Conservation (phyloP, 92 coral and sea anemone species). For the Plumapathes pennacea region DNA sequence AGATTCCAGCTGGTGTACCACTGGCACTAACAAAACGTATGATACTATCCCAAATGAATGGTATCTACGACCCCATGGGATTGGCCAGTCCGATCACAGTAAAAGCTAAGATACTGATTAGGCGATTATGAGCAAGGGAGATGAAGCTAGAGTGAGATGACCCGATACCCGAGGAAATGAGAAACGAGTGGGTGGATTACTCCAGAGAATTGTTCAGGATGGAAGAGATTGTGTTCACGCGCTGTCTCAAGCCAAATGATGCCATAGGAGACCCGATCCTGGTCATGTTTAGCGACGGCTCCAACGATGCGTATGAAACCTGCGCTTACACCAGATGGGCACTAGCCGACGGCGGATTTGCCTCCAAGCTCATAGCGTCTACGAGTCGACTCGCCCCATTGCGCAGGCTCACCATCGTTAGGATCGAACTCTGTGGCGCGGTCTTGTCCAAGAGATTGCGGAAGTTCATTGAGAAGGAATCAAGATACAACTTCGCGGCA, state of each 20-base stretch:
- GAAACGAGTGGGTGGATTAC: conserved; percentile 41
- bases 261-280: conserved; percentile 47
- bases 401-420: conserved; percentile 39
- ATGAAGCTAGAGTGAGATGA: conserved; percentile 53
- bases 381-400: conserved; percentile 54
- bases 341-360: conserved; percentile 11
- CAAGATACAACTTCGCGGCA: conserved; percentile 3
- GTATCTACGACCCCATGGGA: conserved; percentile 60
- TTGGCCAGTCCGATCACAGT: conserved; percentile 54
- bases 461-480: conserved; percentile 40
- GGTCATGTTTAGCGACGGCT: conserved; percentile 56
- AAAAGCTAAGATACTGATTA: conserved; percentile 54
- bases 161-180: conserved; percentile 26
- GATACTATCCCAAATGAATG: conserved; percentile 49
- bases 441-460: conserved; percentile 27
- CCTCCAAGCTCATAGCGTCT: conserved; percentile 22
- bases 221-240: conserved; percentile 30
- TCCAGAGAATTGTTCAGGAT: conserved; percentile 44
- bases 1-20: conserved; percentile 18
- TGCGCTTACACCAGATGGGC: conserved; percentile 58
- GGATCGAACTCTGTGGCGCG: conserved; percentile 55
- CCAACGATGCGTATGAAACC: conserved; percentile 56
- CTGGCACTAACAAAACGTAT: conserved; percentile 41
- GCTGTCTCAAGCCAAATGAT: conserved; percentile 49
- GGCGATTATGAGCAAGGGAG: conserved; percentile 37